Base-by-base conservation (phyloP, 2,797 vertebrate species). In the Etheostoma perlongum region DNA sequence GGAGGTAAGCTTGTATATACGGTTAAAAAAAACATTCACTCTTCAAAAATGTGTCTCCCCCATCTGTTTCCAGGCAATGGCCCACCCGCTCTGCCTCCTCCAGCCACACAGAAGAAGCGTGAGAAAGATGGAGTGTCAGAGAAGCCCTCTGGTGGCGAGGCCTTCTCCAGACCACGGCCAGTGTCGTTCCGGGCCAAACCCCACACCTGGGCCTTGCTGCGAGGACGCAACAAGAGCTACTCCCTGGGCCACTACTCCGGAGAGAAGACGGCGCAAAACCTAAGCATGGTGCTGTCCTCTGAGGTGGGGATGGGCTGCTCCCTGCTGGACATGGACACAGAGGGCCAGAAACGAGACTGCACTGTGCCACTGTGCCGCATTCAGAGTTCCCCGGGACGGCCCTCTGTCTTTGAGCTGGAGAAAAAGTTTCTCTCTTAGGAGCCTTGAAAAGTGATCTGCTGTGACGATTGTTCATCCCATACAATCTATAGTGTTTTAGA, bases 291-390 rank as follows among this genome's bases (percentile, higher is more conserved):
- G 83, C 90, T 94, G n/a, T 79, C 92, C 25, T 64, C 93, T 0
- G 92, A 94, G 70, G 91, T 92, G 78, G 95, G 92, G 86, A 89
- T 87, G 90, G 95, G 94, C 76, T 95, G 94, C 90, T 96, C 96
- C 8, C 94, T 97, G 82, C 95, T 97, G 88, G 97, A 97, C 75
- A 87, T 96, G 63, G 96, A 97, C 72, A 91, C 95, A 0, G 97
- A 98, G 91, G 96, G 96, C 68, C 97, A 97, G 90, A 97, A 96
- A 78, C 93, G 94, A 66, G 97, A 98, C 92, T 94, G 94, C 89
- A 96, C 97, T 0, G 95, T 96, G 80, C 97, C 98, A 33, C 94
- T 97, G 44, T 97, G 97, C 82, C 94, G 96, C 89, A 95, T 96
- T 76, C 97, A 95, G 93, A 97, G 94, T 69, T 92, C 95, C 57